These are phyloP conservation scores for Brachyopa scutellaris DNA, from an alignment of 2,888 invertebrate genomes.

Conservation along the genomic window DNA sequence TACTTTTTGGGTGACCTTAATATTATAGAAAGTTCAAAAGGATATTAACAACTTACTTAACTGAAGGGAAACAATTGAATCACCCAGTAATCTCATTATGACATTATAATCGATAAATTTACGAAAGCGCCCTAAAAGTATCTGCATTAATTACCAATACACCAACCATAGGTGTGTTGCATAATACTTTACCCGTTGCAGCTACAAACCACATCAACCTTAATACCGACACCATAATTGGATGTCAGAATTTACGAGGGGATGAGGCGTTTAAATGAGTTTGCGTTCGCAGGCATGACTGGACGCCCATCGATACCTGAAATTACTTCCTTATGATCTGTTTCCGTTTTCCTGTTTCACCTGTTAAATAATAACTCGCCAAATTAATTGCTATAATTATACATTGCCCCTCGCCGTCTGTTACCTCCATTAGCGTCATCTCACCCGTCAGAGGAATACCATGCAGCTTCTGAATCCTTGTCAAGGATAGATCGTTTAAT, in stretches of 20 bases:
- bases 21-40: too few species aligned
- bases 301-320: slow-evolving; percentile 39
- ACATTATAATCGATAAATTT: too few species aligned
- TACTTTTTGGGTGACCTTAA: too few species aligned
- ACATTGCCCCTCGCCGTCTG: not conserved
- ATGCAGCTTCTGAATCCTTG: slow-evolving; percentile 52
- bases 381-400: slow-evolving; percentile 44
- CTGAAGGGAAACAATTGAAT: too few species aligned
- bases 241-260: slow-evolving; percentile 52
- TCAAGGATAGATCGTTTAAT: slow-evolving; percentile 63
- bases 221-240: slow-evolving; percentile 44
- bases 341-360: slow-evolving; percentile 13
- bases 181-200: slow-evolving; percentile 42
- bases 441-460: not conserved
- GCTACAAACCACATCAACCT: slow-evolving; percentile 45
- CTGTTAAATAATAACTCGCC: slow-evolving; percentile 47
- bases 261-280: slow-evolving; percentile 40
- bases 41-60: too few species aligned
- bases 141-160: slow-evolving; percentile 38
- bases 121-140: not conserved
- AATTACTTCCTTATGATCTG: slow-evolving; percentile 39
- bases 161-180: slow-evolving; percentile 28
- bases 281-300: slow-evolving; percentile 19
- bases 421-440: not conserved
- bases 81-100: too few species aligned